These are phyloP conservation scores for Serripes groenlandicus DNA, from an alignment of 2,888 invertebrate species.

Conservation along the genomic window DNA sequence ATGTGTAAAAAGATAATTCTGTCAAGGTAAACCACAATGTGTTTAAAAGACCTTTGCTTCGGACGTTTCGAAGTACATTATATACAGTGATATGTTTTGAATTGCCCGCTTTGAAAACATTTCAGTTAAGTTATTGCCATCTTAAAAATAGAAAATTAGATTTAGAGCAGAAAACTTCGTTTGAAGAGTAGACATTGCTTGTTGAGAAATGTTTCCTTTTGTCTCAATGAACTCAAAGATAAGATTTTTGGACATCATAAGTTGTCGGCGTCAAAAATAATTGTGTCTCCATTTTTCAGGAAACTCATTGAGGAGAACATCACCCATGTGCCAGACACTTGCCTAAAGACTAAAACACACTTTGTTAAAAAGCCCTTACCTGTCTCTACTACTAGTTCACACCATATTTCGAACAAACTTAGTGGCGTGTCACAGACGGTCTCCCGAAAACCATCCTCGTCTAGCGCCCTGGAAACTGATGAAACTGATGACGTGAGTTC, in stretches of 20 bases:
- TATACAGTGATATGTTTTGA: no score
- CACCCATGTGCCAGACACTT: conserved; percentile 68
- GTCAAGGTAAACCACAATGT: no score
- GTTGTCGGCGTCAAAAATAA: no score
- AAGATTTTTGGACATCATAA: no score
- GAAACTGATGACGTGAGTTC: conserved; percentile 1
- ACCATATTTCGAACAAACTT: background rate
- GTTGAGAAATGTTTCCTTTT: background rate
- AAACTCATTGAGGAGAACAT: conserved; percentile 66
- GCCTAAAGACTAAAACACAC: conserved; percentile 68
- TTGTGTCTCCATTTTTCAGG: no score
- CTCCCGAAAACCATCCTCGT: background rate
- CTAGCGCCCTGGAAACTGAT: background rate
- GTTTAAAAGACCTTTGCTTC: no score
- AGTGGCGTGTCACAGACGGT: background rate
- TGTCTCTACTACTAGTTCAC: background rate
- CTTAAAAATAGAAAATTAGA: no score
- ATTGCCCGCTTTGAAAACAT: no score
- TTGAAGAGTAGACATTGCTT: background rate
- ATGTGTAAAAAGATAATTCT: no score
- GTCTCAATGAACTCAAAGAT: background rate
- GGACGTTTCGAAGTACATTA: no score
- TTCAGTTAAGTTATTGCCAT: no score
- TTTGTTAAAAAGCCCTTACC: conserved; percentile 65
- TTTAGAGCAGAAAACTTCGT: no score